Evolutionary conservation across 2,888 invertebrate genomes (phyloP).

Genomic region (Acleris sparsana): DNA sequence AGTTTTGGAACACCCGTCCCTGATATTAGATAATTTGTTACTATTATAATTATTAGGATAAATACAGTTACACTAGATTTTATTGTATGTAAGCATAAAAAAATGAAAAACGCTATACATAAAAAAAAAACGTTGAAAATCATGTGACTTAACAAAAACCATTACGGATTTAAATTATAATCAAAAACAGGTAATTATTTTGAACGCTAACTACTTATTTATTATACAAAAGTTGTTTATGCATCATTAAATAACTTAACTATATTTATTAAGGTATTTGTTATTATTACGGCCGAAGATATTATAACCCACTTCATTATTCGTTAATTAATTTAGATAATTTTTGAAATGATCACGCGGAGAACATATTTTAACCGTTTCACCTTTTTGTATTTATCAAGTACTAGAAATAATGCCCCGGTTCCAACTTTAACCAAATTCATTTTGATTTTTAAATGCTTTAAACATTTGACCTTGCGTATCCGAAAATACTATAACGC

Average conservation of each 20-base stretch:
- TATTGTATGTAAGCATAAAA: slow-evolving; percentile 33
- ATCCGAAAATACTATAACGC: too few relatives aligned
- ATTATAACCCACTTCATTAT: slow-evolving; percentile 18
- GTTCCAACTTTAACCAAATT: too few relatives aligned
- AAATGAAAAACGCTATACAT: slow-evolving; percentile 25
- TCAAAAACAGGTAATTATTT: slow-evolving; percentile 54
- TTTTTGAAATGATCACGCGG: neutral
- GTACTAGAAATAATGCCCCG: neutral
- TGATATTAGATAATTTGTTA: slow-evolving; percentile 39
- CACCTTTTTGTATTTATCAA: neutral
- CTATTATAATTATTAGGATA: slow-evolving; percentile 39
- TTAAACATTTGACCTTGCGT: too few relatives aligned
- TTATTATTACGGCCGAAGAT: slow-evolving; percentile 39
- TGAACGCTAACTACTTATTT: slow-evolving; percentile 80
- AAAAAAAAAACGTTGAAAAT: slow-evolving; percentile 7
- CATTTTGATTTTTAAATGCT: too few relatives aligned
- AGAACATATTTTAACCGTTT: slow-evolving; percentile 1
- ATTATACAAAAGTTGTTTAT: slow-evolving; percentile 74
- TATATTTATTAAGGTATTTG: slow-evolving; percentile 52
- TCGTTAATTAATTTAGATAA: neutral
- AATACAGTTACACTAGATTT: slow-evolving; percentile 30
- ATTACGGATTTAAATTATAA: slow-evolving; percentile 32
- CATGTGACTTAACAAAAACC: slow-evolving; percentile 22
- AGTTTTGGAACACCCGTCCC: slow-evolving; percentile 32
- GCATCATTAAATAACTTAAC: slow-evolving; percentile 73